Percentiles rank a stretch among this genome's conserved stretches.
Conservation (phyloP, 2,113 vertebrate species). For the Pangasianodon hypophthalmus region DNA sequence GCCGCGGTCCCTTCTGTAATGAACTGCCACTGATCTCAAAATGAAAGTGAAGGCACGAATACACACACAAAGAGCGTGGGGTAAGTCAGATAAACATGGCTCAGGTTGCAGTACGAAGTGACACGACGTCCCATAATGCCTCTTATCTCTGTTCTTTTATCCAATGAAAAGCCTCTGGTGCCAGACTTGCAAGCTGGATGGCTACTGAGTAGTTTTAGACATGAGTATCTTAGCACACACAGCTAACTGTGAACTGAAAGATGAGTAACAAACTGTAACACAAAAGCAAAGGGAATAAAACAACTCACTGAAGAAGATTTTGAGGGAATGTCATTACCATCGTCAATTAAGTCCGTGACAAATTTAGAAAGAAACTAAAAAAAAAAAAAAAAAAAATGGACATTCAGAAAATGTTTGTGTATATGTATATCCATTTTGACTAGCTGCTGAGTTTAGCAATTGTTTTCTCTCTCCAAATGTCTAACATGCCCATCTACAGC, state of each 20-base stretch:
- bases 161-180: neutral
- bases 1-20: constrained; percentile 70
- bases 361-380: neutral
- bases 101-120: constrained; percentile 38
- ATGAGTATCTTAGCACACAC: neutral
- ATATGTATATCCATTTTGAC: neutral
- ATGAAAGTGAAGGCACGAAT: constrained; percentile 57
- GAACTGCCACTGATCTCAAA: constrained; percentile 71
- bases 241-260: neutral
- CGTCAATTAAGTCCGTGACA: neutral
- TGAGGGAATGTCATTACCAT: neutral
- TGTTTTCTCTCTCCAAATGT: neutral
- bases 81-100: neutral
- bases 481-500: constrained; percentile 23
- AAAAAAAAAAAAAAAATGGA: neutral
- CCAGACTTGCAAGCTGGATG: constrained; percentile 27
- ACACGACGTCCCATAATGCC: constrained; percentile 13
- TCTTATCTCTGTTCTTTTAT: constrained; percentile 30
- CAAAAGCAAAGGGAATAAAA: neutral
- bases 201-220: neutral
- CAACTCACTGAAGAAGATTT: neutral
- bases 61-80: constrained; percentile 43
- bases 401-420: too few species aligned
- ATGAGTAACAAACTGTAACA: neutral
- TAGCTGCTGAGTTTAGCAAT: neutral